A percentile compares a stretch with the other conserved stretches of the same genome.
Evolutionary conservation across 2,797 vertebrate species (phyloP).

Genomic region (Synaphobranchus kaupii): DNA sequence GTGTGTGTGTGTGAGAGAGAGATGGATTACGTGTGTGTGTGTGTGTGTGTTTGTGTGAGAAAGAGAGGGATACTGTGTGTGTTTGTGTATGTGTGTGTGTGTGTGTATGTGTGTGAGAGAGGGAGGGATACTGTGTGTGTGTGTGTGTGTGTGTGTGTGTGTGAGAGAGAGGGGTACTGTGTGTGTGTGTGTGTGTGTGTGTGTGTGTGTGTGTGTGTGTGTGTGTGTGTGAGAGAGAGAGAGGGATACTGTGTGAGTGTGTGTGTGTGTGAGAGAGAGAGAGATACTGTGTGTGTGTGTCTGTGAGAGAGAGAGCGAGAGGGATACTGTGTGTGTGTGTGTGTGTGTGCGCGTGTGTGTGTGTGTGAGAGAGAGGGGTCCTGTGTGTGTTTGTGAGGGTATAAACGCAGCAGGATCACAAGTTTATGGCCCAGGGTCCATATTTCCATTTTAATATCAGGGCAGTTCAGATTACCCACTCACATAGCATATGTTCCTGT

Average conservation of each 20-base stretch:
- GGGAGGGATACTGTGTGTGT: not conserved
- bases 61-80: slow-evolving; percentile 53
- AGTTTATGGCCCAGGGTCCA: slow-evolving; percentile 14
- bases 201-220: not conserved
- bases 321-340: slow-evolving; percentile 51
- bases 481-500: not conserved
- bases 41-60: slow-evolving; percentile 26
- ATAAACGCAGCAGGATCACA: slow-evolving; percentile 4
- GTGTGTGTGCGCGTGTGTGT: not conserved
- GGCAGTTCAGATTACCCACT: slow-evolving; percentile 8
- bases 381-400: not conserved
- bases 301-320: slow-evolving; percentile 35
- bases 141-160: slow-evolving; percentile 33
- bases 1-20: slow-evolving; percentile 19
- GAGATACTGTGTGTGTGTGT: not conserved
- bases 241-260: not conserved
- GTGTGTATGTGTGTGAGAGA: not conserved
- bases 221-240: too few species aligned
- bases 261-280: slow-evolving; percentile 10
- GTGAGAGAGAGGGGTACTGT: not conserved
- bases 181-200: not conserved
- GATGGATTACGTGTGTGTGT: not conserved
- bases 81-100: not conserved
- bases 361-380: not conserved
- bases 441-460: slow-evolving; percentile 23